Evolutionary conservation across 2,113 vertebrate species (phyloP), one percentile per base, ranked within the genome.

Genomic region (Epinephelus cyanopodus): DNA sequence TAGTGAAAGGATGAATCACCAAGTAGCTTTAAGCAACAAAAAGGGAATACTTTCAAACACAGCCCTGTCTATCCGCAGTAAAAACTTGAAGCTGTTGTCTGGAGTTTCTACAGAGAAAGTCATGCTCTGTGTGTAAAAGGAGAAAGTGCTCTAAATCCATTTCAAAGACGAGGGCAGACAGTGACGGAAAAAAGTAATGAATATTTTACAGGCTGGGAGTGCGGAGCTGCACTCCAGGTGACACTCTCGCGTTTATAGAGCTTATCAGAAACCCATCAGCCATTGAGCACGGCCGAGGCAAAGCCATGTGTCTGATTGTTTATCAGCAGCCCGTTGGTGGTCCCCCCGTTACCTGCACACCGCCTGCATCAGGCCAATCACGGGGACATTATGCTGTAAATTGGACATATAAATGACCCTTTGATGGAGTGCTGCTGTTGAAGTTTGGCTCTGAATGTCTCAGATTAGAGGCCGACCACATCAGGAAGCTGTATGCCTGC

Each of bases 131-230:
- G 76, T 90, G 82, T 88, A 77, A 90, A 84, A 82, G 64, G 58
- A 73, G 88, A 84, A 90, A 90, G 88, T 72, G 70, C 78, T 86
- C 66, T 48, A 79, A 87, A 91, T 88, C 81, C 77, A 88, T 92
- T 87, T 87, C 86, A 91, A 85, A 91, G 89, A 88, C 78, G 79
- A 81, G 60, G 72, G 74, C 65, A 86, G 90, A 92, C 83, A 80
- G 88, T 85, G 87, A 77, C 62, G 61, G 75, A 47, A 75, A 75
- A 92, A 92, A 88, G 89, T 88, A 89, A 94, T 95, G 92, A 95
- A 95, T 95, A 93, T 95, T 94, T 95, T 91, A 94, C 86, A 89
- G 90, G 84, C 83, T 27, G 78, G 73, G 81, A 77, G 86, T 54
- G 64, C 64, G 33, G 78, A 80, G 83, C 89, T 82, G 61, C 89